Evolutionary conservation across 2,888 invertebrate genomes (phyloP), one percentile per base, ranked within the genome.

Genomic region (Sphaerophoria rueppellii): DNA sequence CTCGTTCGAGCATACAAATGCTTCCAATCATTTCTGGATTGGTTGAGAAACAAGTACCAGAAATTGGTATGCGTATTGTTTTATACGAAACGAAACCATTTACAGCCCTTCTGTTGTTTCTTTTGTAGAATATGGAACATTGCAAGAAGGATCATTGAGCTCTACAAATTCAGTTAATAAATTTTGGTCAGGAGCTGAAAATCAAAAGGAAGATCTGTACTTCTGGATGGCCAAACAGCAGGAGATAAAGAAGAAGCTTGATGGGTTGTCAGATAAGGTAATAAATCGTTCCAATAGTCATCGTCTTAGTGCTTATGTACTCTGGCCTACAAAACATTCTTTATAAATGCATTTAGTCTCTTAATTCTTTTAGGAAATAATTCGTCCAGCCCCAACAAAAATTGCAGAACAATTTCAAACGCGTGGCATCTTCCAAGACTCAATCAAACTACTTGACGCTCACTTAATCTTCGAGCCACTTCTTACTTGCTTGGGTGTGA

Each of bases 201-300:
- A 94, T 88, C 94, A 94, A 16, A 94, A 95, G n/a, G 97, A 97
- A 89, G 98, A 98, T 91, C 93, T 98, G 55, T 98, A 98, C 91
- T 96, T 96, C 88, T 98, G 98, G 98, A 98, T 98, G 98, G 97
- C 97, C 1, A 96, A 97, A 88, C 98, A 98, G 89, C 96, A 97
- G 87, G 91, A 91, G 58, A 90, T 88, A 67, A 91, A 90, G 57
- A 91, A 91, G 70, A 88, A 81, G 57, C 89, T 90, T 37, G 91
- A 91, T 6, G 87, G 87, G 4, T 80, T 89, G 32, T 87, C 74
- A 82, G 92, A 92, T 92, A 94, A 92, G 91, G 88, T 91, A 34
- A 34, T 24, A 24, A 24, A 24, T 24, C 24, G 24, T 24, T 2
- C 24, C 24, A 24, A 24, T 24, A 24, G 24, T 24, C 24, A 2